A percentile compares a stretch with the other conserved stretches of the same genome.
phyloP scores from a whole-genome alignment of 2,113 vertebrate genomes.

The Tringa solitaria region DNA sequence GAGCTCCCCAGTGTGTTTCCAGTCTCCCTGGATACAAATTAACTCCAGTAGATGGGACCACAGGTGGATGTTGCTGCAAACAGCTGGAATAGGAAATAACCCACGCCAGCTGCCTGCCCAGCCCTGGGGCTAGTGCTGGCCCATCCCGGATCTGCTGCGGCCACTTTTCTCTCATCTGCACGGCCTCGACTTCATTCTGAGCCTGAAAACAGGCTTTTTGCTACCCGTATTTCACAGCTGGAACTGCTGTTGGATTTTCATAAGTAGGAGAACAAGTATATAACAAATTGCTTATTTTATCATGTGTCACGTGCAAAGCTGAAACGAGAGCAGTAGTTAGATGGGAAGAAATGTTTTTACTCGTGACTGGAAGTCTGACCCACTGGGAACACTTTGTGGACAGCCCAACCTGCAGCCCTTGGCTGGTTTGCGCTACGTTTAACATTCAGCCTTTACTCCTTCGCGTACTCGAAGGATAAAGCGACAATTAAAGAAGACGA shows the following conservation, averaged over 20 bases:
- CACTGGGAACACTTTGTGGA: not conserved
- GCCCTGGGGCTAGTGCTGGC: not conserved
- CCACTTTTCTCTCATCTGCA: not conserved
- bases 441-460: not conserved
- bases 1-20: not conserved
- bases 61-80: not conserved
- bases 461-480: not conserved
- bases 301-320: not conserved
- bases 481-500: not conserved
- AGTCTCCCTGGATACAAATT: not conserved
- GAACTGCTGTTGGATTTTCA: not conserved
- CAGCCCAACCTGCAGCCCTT: not conserved
- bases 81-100: not conserved
- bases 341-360: not conserved
- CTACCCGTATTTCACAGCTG: not conserved
- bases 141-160: not conserved
- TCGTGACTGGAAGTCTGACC: not conserved
- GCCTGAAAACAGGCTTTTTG: not conserved
- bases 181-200: accelerated
- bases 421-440: not conserved
- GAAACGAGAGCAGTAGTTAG: not conserved
- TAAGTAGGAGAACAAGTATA: not conserved
- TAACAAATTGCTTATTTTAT: not conserved
- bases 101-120: not conserved
- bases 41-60: too few species aligned